Base-by-base conservation (phyloP, 2,888 invertebrate species). In the Metallyticus violacea region DNA sequence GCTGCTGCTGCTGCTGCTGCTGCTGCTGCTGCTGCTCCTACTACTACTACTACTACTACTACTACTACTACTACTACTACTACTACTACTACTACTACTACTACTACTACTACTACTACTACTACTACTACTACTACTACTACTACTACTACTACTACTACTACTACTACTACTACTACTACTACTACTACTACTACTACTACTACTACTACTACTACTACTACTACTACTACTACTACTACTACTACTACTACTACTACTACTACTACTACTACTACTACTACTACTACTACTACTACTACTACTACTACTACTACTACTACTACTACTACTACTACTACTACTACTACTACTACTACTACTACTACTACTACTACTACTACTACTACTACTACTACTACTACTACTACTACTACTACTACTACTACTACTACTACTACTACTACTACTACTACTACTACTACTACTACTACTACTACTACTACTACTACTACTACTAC, bases 201-300 rank as follows among this genome's bases (percentile, higher is more conserved):
- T 81, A 81, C 40, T 62, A 40, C 40, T 40, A n/a, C n/a, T 81
- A 81, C 81, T 30, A 30, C 25, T 30, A 30, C 26, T 81, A 26
- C 40, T 81, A 81, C 81, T 81, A 81, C 40, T 81, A 81, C 40
- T 7, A 26, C 81, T 40, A 40, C 81, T 81, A n/a, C 26, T 81
- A n/a, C 26, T 81, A 40, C 2, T 81, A 81, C 30, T 81, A 81
- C 40, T 62, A 40, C 40, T 40, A n/a, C n/a, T 81, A 81, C 81
- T 30, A 30, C 25, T 30, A 30, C 26, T 81, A 26, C 40, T 81
- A 81, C 81, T 81, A 81, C 40, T 81, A 81, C 40, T 7, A 26
- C 81, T 40, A 40, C 81, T 81, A n/a, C 26, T 81, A n/a, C 26
- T 81, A 40, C 2, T 81, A 81, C 30, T 81, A 81, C 40, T 62